A percentile compares a stretch with the other conserved stretches of the same genome.
Conservation (phyloP, 2,113 vertebrate genomes). For the Isurus oxyrinchus region DNA sequence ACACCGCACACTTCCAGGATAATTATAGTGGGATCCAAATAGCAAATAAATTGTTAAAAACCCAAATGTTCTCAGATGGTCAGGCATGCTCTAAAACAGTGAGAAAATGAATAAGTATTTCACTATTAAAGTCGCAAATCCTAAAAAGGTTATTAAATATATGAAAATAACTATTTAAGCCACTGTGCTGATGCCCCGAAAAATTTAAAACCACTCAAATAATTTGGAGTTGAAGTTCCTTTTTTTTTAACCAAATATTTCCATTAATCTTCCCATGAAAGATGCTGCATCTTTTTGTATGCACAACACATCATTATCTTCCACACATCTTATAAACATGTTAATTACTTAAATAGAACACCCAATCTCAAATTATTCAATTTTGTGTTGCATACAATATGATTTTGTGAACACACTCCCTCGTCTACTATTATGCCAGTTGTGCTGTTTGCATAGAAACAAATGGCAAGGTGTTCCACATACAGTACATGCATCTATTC, state of each 20-base stretch:
- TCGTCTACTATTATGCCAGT: neutral
- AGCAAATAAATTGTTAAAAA: neutral
- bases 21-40: neutral
- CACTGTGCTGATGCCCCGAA: neutral
- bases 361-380: neutral
- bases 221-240: neutral
- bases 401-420: neutral
- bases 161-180: neutral
- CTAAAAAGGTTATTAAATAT: neutral
- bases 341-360: neutral
- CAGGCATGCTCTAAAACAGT: neutral
- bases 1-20: neutral
- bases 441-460: neutral
- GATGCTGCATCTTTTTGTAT: neutral
- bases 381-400: neutral
- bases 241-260: neutral
- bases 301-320: neutral
- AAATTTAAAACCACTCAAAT: neutral
- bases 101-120: neutral
- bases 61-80: neutral
- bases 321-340: neutral
- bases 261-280: neutral
- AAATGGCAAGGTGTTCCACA: neutral
- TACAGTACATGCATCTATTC: neutral
- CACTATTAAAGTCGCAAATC: neutral